Percentiles rank a stretch among this genome's conserved stretches.
phyloP scores from a whole-genome alignment of 1,140 invertebrate species.

The Neodiprion virginianus region DNA sequence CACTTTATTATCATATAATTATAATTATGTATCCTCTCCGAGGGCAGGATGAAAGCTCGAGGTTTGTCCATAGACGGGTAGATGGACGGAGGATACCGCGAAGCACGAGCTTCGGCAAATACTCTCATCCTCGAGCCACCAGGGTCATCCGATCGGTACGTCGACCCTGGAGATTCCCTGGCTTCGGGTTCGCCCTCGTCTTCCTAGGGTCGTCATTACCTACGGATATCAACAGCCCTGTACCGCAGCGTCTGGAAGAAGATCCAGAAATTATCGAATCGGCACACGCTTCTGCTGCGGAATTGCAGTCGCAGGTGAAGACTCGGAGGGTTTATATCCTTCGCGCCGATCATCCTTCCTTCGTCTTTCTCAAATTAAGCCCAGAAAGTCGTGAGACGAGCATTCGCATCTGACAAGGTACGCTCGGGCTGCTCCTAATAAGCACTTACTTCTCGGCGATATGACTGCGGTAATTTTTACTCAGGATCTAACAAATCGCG shows the following conservation, averaged over 20 bases:
- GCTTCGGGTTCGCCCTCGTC: background rate
- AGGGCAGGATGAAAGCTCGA: background rate
- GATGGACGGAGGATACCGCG: background rate
- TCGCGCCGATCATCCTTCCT: background rate
- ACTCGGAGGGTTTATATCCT: background rate
- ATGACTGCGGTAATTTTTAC: conserved; percentile 1
- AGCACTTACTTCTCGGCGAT: conserved; percentile 8
- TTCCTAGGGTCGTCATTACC: background rate
- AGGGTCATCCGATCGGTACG: background rate
- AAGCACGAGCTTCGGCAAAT: background rate
- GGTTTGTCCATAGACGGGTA: background rate
- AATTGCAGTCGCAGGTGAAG: background rate
- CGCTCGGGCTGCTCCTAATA: background rate
- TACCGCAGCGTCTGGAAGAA: no score
- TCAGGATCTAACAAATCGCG: background rate
- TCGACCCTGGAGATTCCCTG: background rate
- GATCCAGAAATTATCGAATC: no score
- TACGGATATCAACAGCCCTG: background rate
- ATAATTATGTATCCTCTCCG: background rate
- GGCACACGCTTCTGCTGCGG: no score
- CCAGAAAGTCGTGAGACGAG: conserved; percentile 4
- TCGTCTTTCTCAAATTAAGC: background rate
- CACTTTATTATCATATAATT: conserved; percentile 1
- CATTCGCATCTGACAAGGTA: background rate
- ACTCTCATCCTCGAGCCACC: background rate